phyloP scores from a whole-genome alignment of 2,888 invertebrate genomes.

The Dynastes maya region DNA sequence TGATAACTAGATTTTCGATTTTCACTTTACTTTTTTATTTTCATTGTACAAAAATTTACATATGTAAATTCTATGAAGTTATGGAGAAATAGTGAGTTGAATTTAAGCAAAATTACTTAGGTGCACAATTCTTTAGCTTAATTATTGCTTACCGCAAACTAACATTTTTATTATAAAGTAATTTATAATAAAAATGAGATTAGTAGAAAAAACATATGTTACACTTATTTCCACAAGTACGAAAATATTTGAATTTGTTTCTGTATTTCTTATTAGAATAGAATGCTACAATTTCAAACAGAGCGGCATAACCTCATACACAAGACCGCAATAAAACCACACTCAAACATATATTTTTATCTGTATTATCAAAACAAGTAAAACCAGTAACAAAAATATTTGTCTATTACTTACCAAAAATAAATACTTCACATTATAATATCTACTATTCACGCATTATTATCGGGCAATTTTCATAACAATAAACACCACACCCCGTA shows the following conservation, averaged over 20 bases:
- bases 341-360: neutral
- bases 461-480: constrained; percentile 30
- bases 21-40: neutral
- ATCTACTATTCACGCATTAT: neutral
- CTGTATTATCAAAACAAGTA: constrained; percentile 1
- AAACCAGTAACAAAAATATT: constrained; percentile 5
- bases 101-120: neutral
- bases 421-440: constrained; percentile 28
- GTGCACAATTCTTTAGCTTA: neutral
- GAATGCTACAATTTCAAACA: constrained; percentile 3
- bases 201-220: neutral
- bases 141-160: neutral
- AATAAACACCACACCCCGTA: constrained; percentile 41
- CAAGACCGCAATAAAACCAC: neutral
- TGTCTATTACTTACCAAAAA: constrained; percentile 25
- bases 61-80: neutral
- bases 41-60: neutral
- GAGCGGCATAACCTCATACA: constrained; percentile 11
- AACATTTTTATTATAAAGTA: neutral
- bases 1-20: too few species aligned
- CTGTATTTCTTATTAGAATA: neutral
- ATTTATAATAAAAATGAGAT: neutral
- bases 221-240: neutral
- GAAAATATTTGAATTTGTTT: neutral
- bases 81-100: neutral